Base-by-base conservation (phyloP, 2,888 invertebrate species). In the Neria commutata region DNA sequence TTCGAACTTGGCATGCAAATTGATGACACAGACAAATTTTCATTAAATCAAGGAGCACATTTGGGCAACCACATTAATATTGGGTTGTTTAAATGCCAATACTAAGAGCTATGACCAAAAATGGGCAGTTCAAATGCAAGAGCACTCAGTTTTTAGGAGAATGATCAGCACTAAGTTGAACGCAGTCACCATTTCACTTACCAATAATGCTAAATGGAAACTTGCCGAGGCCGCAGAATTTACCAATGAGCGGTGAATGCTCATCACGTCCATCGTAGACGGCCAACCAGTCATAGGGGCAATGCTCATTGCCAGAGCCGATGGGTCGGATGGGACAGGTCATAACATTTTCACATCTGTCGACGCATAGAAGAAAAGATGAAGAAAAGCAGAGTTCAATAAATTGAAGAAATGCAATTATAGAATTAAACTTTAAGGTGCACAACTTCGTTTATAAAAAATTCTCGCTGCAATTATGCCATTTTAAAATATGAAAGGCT, bases 311-410 rank as follows among this genome's bases (percentile, higher is more conserved):
- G 34, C 91, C 93, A 55, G 93, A 92, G 11, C 92, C 92, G 64
- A 94, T 94, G 10, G 94, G 93, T 66, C 94, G 85, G 89, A 95
- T 94, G 23, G 95, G 95, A 75, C 95, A 95, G 1, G 94, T 93
- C 91, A 95, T 94, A 70, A 95, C 92, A 80, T 95, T 95, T 82
- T 95, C 95, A 78, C 95, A 95, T 56, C 95, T 82, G 70, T n/a
- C n/a, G n/a, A n/a, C n/a, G n/a, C n/a, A n/a, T n/a, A n/a, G n/a
- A n/a, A n/a, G n/a, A n/a, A 29, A 29, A 29, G 29, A 29, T 8
- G 29, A 29, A 11, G 29, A 29, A 29, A 29, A 8, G 29, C 29
- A 29, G 11, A 8, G 29, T 11, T 29, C 29, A 29, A 29, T 6
- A 6, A 29, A 29, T 29, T 8, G 11, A 29, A 6, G n/a, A n/a